These are phyloP conservation scores for Peromyscus aztecus DNA, from an alignment of 2,797 vertebrate genomes.

Conservation along the genomic window DNA sequence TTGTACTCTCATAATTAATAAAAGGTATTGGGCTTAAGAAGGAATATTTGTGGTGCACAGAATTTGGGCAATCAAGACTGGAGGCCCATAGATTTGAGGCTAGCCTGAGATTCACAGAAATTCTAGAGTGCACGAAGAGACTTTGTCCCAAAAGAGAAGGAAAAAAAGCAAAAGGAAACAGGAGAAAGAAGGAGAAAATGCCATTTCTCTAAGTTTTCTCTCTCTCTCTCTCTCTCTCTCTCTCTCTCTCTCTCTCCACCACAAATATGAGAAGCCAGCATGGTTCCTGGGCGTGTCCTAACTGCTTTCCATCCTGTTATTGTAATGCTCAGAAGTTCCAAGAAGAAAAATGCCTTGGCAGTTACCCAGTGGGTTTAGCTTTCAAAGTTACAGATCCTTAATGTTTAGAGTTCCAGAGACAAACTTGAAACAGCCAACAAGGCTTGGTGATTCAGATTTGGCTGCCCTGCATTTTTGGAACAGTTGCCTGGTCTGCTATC, in stretches of 20 bases:
- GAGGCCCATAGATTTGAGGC: background rate
- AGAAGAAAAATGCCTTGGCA: constrained; percentile 10
- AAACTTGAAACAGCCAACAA: background rate
- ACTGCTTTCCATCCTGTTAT: background rate
- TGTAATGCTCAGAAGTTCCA: background rate
- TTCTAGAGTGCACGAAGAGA: background rate
- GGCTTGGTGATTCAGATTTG: background rate
- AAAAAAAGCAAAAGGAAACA: background rate
- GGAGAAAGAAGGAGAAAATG: background rate
- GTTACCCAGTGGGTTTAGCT: background rate
- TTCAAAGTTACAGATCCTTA: constrained; percentile 11
- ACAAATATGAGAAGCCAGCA: background rate
- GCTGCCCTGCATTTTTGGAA: background rate
- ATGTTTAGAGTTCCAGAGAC: constrained; percentile 26
- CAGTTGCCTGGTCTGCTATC: constrained; percentile 52
- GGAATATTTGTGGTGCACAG: background rate
- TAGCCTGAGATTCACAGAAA: background rate
- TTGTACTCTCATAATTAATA: background rate
- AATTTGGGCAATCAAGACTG: background rate
- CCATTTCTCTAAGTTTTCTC: background rate
- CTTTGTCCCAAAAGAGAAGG: background rate
- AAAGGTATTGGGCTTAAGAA: background rate
- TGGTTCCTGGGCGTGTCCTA: background rate
- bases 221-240: too few relatives aligned
- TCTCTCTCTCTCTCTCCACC: too few relatives aligned